Conservation (phyloP, 1,140 invertebrate genomes). For the Drosophila sp. region DNA sequence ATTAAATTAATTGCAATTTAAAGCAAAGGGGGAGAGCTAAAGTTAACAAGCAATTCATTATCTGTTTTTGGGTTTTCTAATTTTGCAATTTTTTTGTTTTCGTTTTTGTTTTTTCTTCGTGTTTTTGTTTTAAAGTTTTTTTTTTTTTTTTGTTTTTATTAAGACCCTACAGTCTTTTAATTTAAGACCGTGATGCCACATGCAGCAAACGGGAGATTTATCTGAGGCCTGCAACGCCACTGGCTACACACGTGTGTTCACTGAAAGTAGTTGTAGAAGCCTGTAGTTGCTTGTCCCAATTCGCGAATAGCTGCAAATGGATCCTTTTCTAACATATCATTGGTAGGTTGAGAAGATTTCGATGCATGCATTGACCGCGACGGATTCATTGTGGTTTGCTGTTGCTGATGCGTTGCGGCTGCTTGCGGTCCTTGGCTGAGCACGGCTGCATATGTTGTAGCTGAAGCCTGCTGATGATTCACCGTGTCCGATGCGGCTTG, state of each 20-base stretch:
- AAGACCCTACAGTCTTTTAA: constrained; percentile 39
- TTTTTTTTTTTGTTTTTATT: constrained; percentile 39
- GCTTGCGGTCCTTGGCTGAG: constrained; percentile 83
- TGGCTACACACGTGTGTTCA: constrained; percentile 46
- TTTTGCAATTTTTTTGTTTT: constrained; percentile 55
- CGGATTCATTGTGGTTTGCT: constrained; percentile 32
- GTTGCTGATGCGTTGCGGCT: constrained; percentile 39
- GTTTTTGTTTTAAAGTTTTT: constrained; percentile 57
- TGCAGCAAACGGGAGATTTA: constrained; percentile 43
- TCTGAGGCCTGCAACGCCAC: constrained; percentile 15
- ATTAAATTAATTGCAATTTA: constrained; percentile 79
- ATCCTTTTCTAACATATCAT: constrained; percentile 75
- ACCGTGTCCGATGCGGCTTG: constrained; percentile 31
- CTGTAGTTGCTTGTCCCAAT: constrained; percentile 81
- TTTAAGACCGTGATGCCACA: constrained; percentile 58
- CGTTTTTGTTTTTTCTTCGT: constrained; percentile 49
- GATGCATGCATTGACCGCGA: constrained; percentile 32
- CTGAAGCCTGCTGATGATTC: constrained; percentile 61
- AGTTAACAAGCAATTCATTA: constrained; percentile 76
- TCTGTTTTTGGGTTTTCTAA: constrained; percentile 53
- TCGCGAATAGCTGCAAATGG: constrained; percentile 84
- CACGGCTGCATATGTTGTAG: constrained; percentile 85
- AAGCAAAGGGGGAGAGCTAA: constrained; percentile 75
- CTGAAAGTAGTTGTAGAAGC: constrained; percentile 84
- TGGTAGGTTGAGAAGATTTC: constrained; percentile 49